Evolutionary conservation across 2,113 vertebrate species (phyloP).

Genomic region (Tricholaema leucomelas): DNA sequence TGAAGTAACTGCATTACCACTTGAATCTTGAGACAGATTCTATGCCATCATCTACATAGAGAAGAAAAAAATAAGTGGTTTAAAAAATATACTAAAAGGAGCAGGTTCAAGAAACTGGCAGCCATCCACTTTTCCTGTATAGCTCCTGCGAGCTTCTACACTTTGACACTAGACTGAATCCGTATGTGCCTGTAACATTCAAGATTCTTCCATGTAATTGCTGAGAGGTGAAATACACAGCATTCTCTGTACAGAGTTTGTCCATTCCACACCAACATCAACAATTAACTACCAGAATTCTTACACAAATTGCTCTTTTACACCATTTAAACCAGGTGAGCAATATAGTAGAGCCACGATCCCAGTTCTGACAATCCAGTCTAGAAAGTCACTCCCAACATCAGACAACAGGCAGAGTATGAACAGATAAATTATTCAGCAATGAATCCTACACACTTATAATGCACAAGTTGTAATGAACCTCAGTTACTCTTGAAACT

Average conservation of each 20-base stretch:
- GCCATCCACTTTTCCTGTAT: background rate
- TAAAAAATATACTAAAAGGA: background rate
- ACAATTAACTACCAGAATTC: background rate
- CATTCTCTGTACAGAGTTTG: background rate
- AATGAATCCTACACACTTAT: conserved; percentile 40
- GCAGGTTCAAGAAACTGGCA: background rate
- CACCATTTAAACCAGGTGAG: background rate
- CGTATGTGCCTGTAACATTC: background rate
- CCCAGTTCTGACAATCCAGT: background rate
- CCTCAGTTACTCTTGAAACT: conserved; percentile 49
- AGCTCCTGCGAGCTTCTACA: background rate
- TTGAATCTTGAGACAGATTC: background rate
- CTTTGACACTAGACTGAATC: background rate
- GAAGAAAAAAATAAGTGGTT: background rate
- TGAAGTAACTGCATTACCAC: background rate
- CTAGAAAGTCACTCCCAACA: background rate
- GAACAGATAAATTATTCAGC: conserved; percentile 44
- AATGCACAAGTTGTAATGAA: conserved; percentile 49
- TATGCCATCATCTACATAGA: background rate
- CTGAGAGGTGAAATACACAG: background rate
- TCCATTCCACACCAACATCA: background rate
- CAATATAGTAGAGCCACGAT: background rate
- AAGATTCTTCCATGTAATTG: background rate
- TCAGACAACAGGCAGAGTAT: conserved; percentile 6
- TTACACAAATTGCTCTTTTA: background rate